Base-by-base conservation (phyloP, 1,140 invertebrate genomes). In the Coenobita brevimanus region DNA sequence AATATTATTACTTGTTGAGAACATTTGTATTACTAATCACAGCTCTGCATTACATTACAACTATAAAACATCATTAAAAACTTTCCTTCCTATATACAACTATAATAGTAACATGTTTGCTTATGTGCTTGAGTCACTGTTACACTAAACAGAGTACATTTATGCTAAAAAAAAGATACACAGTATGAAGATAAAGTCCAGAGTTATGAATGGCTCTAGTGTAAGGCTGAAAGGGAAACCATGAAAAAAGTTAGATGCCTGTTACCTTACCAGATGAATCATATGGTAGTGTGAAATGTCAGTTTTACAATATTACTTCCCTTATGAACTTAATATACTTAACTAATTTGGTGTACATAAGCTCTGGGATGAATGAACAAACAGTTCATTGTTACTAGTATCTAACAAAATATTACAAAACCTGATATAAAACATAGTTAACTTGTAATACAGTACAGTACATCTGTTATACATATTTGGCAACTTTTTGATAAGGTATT, bases 11-110 rank as follows among this genome's bases (percentile, higher is more conserved):
- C 79, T 81, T 30, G 27, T 87, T 54, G 27, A 54, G 79, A 54
- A 71, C 80, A 46, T 43, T 83, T 73, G 67, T 83, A 87, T 80
- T 60, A 76, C 76, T 87, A 87, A 87, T 87, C 84, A 87, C 84
- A 87, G 84, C 84, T 80, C 84, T 81, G 84, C 84, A 75, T 80
- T 87, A 80, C 71, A 87, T 87, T 87, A 87, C 84, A 87, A 87
- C 84, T 87, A 87, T 87, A 78, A 85, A 87, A 87, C 84, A 50
- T 33, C n/a, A 38, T 87, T 87, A 79, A 80, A 80, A 80, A 87
- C 76, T 80, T 80, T 80, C 67, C 84, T 80, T 54, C 76, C 76
- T 87, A 87, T 87, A 80, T 87, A 87, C 84, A 87, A 27, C 64
- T 36, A 41, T 80, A 75, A 80, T 62, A 69, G 57, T 87, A 69